Evolutionary conservation across 2,888 invertebrate genomes (phyloP), one percentile per base, ranked within the genome.

Genomic region (Mesorhabditis belari): DNA sequence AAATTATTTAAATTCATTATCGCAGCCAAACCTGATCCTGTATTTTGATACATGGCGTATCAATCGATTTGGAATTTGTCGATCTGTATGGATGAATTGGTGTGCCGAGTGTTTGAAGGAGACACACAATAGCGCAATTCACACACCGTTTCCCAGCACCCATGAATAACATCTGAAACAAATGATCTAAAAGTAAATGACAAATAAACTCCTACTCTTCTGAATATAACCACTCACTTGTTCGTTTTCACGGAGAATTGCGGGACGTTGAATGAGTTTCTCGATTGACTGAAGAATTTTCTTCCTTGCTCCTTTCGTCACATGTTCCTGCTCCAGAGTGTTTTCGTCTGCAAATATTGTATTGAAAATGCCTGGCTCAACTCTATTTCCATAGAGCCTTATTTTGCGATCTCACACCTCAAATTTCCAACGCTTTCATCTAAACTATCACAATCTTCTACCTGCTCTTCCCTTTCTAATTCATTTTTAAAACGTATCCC

Each of bases 271-370:
- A 73, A 87, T 87, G 58, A 96, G 85, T 82, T 93, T 93, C 70
- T 87, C 87, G 70, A 96, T 90, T 67, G 91, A 92, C 58, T 94
- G 85, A 3, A 93, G 87, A 73, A 96, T 86, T 83, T 96, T 96
- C 84, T 93, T 91, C 17, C 94, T 87, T 1, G 96, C 96, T 58
- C 96, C 95, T 83, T 93, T 61, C 0, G 69, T 71, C 23, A 85
- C 65, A 6, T 12, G 9, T 9, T 27, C 17, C 9, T 5, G 17
- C 25, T 25, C 54, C 24, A 25, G 24, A 19, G 21, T 9, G 44
- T 17, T 9, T 17, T 23, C n/a, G 2, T 19, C 57, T 61, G 56
- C 29, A 64, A 53, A n/a, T n/a, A n/a, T n/a, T n/a, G n/a, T n/a
- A n/a, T n/a, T n/a, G n/a, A n/a, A n/a, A n/a, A n/a, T n/a, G n/a